Conservation (phyloP, 2,888 invertebrate genomes). For the Imbricaverruca yamaguchii region DNA sequence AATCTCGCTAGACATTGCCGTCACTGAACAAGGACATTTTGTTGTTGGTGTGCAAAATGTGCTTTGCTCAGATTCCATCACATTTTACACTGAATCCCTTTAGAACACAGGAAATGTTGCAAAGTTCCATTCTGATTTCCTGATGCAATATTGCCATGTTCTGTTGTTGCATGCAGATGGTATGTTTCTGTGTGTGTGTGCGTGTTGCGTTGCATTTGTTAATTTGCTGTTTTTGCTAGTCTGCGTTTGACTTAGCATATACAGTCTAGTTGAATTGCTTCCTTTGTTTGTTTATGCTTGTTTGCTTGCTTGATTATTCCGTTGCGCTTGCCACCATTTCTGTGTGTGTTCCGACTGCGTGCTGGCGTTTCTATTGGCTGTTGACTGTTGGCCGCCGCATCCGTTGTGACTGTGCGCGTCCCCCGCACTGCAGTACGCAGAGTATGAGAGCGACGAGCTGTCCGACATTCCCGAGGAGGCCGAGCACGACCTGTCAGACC, state of each 20-base stretch:
- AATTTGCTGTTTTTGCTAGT: background rate
- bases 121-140: no score
- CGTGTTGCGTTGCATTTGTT: background rate
- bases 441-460: slow-evolving; percentile 37
- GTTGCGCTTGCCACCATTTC: background rate
- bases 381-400: no score
- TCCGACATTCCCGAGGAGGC: slow-evolving; percentile 46
- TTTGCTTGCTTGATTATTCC: slow-evolving; percentile 13
- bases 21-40: no score
- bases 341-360: no score
- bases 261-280: slow-evolving; percentile 12
- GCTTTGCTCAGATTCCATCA: background rate
- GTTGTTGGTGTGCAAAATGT: no score
- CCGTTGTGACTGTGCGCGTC: background rate
- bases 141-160: no score
- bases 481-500: slow-evolving; percentile 36
- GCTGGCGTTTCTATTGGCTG: no score
- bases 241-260: background rate
- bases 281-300: background rate
- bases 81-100: background rate
- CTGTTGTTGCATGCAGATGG: no score
- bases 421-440: background rate
- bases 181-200: no score
- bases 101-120: no score
- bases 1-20: no score